Base-by-base conservation (phyloP, 1,140 invertebrate species). In the Lasioglossum baleicum region DNA sequence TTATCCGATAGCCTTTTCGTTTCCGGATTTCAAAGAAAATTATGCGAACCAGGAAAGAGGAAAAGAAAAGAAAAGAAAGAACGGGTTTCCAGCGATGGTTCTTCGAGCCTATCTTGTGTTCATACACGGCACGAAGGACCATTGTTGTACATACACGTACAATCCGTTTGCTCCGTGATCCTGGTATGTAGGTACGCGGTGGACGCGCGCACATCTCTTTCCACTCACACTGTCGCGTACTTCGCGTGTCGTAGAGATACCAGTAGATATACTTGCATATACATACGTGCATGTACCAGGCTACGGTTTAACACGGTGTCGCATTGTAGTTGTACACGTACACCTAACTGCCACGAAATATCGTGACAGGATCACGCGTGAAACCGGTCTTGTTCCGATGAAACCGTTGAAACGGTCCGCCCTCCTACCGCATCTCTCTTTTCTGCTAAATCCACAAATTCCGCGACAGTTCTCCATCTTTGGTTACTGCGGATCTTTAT, bases 381-480 rank as follows among this genome's bases (percentile, higher is more conserved):
- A 61, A 85, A 85, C 79, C 83, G 83, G 83, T 82, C 83, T 63
- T 56, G 65, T 66, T 71, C 73, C 68, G 75, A 84, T 74, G 48
- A 67, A 80, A 81, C 56, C 15, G 63, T 53, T 56, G 11, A 40
- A 42, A 58, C 51, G 26, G 42, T 40, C 64, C 51, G 20, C 26
- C 26, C 63, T 13, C 65, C 53, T 79, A 26, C 70, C 64, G 35
- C 1, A 22, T 65, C 26, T 48, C 76, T 58, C 65, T 40, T 58
- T 31, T 73, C 20, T 70, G 42, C 20, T 11, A 56, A 66, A 53
- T 66, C 61, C 40, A 56, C 35, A 31, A 48, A n/a, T 26, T 44
- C 61, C 64, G 7, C 13, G 17, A 20, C 15, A 53, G 17, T 53
- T 17, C 15, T 53, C 17, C 51, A 53, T 53, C 51, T 20, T 15